Percentiles rank a stretch among this genome's conserved stretches.
These are phyloP conservation scores for Papilio demoleus DNA, from an alignment of 2,888 invertebrate genomes.

Conservation along the genomic window DNA sequence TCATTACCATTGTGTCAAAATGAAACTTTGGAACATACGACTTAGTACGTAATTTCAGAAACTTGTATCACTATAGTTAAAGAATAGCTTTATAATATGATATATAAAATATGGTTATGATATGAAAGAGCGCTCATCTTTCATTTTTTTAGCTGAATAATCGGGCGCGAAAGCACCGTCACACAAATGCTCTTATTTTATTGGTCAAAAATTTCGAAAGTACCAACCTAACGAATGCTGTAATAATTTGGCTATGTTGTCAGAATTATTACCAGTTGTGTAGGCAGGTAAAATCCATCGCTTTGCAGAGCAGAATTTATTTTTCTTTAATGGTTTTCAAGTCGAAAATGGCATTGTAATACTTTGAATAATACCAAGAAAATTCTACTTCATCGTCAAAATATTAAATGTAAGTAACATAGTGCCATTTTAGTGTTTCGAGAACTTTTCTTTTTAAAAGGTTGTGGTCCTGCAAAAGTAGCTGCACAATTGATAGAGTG, in stretches of 20 bases:
- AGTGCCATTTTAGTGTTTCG: slow-evolving; percentile 64
- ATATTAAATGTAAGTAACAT: slow-evolving; percentile 63
- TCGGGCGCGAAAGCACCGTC: slow-evolving; percentile 79
- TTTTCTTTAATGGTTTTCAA: slow-evolving; percentile 72
- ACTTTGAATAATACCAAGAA: slow-evolving; percentile 57
- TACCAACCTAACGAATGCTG: slow-evolving; percentile 69
- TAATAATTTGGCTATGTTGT: slow-evolving; percentile 76
- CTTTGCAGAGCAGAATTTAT: slow-evolving; percentile 69
- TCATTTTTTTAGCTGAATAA: slow-evolving; percentile 66
- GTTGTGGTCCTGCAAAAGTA: slow-evolving; percentile 81
- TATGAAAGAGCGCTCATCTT: slow-evolving; percentile 50
- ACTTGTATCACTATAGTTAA: slow-evolving; percentile 41
- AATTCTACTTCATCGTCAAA: slow-evolving; percentile 55
- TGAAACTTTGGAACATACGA: neutral
- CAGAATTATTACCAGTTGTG: slow-evolving; percentile 80
- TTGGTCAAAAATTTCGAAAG: slow-evolving; percentile 66
- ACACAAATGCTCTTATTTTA: slow-evolving; percentile 57
- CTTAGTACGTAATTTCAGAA: neutral
- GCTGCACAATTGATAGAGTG: slow-evolving; percentile 77
- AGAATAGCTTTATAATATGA: slow-evolving; percentile 1
- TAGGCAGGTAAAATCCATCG: slow-evolving; percentile 79
- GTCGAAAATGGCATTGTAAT: slow-evolving; percentile 62
- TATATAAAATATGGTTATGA: slow-evolving; percentile 26
- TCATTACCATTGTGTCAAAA: neutral
- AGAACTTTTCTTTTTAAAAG: slow-evolving; percentile 78